These are phyloP conservation scores for Phyllostomus hastatus DNA, from an alignment of 2,113 vertebrate genomes.

Conservation along the genomic window DNA sequence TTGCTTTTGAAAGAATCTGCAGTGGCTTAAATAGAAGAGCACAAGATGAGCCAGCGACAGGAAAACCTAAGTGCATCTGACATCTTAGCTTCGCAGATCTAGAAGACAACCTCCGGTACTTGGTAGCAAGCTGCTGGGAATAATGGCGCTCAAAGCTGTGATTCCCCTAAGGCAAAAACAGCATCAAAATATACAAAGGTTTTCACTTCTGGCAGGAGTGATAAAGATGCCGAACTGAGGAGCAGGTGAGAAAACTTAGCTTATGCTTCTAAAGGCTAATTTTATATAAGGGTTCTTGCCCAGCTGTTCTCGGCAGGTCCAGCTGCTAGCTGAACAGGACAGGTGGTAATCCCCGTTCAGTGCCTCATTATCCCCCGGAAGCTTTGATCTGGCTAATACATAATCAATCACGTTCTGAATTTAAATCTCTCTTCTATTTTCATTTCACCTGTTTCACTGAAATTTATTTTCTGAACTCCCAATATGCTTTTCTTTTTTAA, in stretches of 20 bases:
- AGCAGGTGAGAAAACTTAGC: constrained; percentile 62
- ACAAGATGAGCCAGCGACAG: constrained; percentile 29
- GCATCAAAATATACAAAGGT: constrained; percentile 59
- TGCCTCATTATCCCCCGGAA: constrained; percentile 63
- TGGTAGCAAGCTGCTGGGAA: constrained; percentile 44
- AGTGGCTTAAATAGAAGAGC: constrained; percentile 26
- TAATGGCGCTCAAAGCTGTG: constrained; percentile 57
- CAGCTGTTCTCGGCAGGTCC: constrained; percentile 70
- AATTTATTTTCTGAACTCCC: constrained; percentile 68
- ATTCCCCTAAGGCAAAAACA: constrained; percentile 64
- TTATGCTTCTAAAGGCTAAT: constrained; percentile 68
- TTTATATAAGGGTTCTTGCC: constrained; percentile 67
- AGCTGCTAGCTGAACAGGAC: constrained; percentile 69
- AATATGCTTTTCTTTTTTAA: constrained; percentile 64
- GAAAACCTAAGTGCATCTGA: constrained; percentile 37
- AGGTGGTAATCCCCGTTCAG: constrained; percentile 71
- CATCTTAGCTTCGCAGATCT: constrained; percentile 47
- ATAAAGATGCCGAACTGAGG: constrained; percentile 55
- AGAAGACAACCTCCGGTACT: constrained; percentile 49
- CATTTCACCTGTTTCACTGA: constrained; percentile 66
- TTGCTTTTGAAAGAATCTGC: constrained; percentile 31
- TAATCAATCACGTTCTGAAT: constrained; percentile 80
- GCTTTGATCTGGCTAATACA: constrained; percentile 82
- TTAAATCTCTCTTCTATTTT: constrained; percentile 77
- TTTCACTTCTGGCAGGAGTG: constrained; percentile 59